Evolutionary conservation across 2,888 invertebrate species (phyloP).

Genomic region (Orchestes rusci): DNA sequence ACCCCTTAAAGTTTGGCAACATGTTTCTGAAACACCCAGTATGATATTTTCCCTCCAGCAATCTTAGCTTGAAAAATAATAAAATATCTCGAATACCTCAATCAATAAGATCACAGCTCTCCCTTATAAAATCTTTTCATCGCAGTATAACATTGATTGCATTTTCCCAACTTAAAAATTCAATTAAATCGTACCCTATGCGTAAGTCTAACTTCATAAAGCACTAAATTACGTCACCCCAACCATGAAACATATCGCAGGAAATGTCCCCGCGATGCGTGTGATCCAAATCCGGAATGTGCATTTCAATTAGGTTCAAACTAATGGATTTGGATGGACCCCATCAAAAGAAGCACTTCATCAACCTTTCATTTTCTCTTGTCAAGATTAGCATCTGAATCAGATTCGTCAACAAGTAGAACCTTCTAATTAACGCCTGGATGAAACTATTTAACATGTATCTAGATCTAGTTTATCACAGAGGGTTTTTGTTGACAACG

Average conservation of each 20-base stretch:
- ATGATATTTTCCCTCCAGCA: too few species aligned
- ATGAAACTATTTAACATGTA: too few species aligned
- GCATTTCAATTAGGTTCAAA: conserved; percentile 43
- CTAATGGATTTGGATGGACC: conserved; percentile 44
- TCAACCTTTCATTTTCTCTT: too few species aligned
- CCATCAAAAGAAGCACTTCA: too few species aligned
- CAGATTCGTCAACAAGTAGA: too few species aligned
- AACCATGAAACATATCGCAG: conserved; percentile 25
- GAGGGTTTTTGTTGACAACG: too few species aligned
- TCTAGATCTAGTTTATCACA: too few species aligned
- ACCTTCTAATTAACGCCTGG: too few species aligned
- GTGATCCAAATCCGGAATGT: conserved; percentile 27
- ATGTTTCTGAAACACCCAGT: too few species aligned
- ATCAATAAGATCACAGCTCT: conserved; percentile 24
- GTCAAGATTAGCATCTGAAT: too few species aligned
- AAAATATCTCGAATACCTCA: conserved; percentile 20
- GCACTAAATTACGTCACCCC: conserved; percentile 27
- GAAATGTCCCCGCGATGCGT: conserved; percentile 26
- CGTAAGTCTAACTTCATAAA: conserved; percentile 25
- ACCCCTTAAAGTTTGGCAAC: too few species aligned
- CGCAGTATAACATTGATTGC: conserved; percentile 24
- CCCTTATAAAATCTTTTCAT: conserved; percentile 24
- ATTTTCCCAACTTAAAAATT: conserved; percentile 25
- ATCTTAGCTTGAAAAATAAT: too few species aligned
- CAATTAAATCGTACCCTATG: conserved; percentile 23